Evolutionary conservation across 2,888 invertebrate genomes (phyloP), one percentile per base, ranked within the genome.

Genomic region (Orchestes rusci): DNA sequence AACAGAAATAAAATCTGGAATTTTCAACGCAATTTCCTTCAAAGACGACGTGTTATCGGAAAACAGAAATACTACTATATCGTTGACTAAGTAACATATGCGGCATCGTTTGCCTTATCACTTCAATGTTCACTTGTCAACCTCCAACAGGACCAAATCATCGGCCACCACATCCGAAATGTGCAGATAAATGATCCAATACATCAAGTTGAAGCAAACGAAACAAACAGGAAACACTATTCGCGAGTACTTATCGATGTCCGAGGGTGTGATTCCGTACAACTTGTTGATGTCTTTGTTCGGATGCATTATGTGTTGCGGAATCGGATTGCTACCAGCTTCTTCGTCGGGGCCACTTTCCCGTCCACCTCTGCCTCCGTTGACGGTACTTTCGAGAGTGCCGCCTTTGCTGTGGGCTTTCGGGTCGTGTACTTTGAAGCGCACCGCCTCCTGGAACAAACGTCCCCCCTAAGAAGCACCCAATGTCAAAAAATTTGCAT

Each of bases 191-290:
- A 93, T 92, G 71, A 93, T 92, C 93, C 93, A 93, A 75, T 93
- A 93, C 92, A 93, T 92, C 60, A 93, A 81, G 74, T 97, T 97
- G 80, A 97, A 97, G 73, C 95, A 89, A 56, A 96, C 88, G 77
- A 97, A 97, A 75, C 95, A 91, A 62, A 95, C 90, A 2, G 52
- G 52, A 71, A 99, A 99, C 63, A 95, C 86, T 71, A 96, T 92
- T 65, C 97, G 84, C 52, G 96, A 95, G 71, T 96, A 96, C 75
- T 96, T 96, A 80, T 97, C 97, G 72, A 97, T 97, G 73, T 94
- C 95, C 68, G 94, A 94, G 48, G 94, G 94, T 61, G 92, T 92
- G 70, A 92, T 87, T 62, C 88, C 90, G 72, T 86, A 80, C 60
- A 91, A 75, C 71, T 90, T 90, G 78, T 88, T 90, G 72, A 90